These are phyloP conservation scores for Saccostrea glomerata DNA, from an alignment of 1,140 invertebrate species.

Conservation along the genomic window DNA sequence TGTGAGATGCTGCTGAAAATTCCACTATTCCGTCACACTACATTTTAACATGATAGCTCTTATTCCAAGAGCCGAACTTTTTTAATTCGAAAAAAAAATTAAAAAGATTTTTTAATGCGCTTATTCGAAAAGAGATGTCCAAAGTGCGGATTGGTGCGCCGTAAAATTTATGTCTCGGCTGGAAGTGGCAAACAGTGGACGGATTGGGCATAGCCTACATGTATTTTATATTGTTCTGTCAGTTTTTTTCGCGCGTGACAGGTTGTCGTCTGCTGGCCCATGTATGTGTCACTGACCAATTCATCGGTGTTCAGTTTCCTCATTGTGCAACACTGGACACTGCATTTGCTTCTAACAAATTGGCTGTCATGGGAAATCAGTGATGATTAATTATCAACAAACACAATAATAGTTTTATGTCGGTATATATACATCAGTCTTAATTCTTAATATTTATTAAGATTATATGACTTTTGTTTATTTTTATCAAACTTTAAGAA, in stretches of 20 bases:
- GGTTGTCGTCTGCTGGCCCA: constrained; percentile 25
- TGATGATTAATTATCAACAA: no score
- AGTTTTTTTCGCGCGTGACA: constrained; percentile 34
- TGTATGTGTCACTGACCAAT: constrained; percentile 35
- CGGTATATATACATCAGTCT: no score
- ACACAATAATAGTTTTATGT: no score
- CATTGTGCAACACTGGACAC: constrained; percentile 9
- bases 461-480: no score
- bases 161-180: not conserved
- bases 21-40: not conserved
- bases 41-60: not conserved
- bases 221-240: constrained; percentile 34
- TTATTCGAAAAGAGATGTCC: not conserved
- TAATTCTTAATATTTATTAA: no score
- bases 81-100: not conserved
- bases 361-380: no score
- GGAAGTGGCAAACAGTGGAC: not conserved
- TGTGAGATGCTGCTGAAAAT: not conserved
- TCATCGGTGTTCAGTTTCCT: not conserved
- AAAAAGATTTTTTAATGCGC: not conserved
- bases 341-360: no score
- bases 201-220: not conserved
- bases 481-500: no score
- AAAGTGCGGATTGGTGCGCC: not conserved
- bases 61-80: not conserved